Evolutionary conservation across 2,113 vertebrate genomes (phyloP), one percentile per base, ranked within the genome.

Genomic region (Leucopsar rothschildi): DNA sequence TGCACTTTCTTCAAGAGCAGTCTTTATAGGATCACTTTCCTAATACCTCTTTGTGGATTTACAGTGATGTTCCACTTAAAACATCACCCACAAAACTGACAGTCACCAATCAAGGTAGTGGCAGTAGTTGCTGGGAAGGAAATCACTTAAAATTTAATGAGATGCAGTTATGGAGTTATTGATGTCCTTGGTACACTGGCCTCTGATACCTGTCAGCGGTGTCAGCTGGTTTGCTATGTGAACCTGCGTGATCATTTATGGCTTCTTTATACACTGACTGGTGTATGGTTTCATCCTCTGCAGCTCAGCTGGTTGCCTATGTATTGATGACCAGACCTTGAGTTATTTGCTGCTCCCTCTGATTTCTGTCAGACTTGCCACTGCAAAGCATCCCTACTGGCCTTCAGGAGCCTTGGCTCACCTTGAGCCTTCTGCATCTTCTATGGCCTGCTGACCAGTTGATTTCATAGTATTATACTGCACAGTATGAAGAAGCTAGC

Each of bases 161-260:
- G n/a, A 17, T 60, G 37, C 22, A 5, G 2, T 47, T 80, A 8
- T 0, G 0, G 6, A 5, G 2, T 47, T 80, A 8, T 0, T 0
- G 6, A 21, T 65, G 20, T 60, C 55, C 27, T n/a, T 33, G 22
- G 31, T 80, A 8, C 14, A 1, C 9, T 9, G 49, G 42, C 17
- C 47, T 87, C 69, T 66, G 69, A 21, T 82, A 14, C 35, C 35
- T 60, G 35, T 82, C 35, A 39, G 6, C 71, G 22, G 23, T 12
- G 14, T 73, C 42, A 66, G 37, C 27, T 65, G 78, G 6, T 55
- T 94, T 87, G 73, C 53, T 23, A 12, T 11, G 29, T 52, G 59
- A 69, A 61, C 22, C 18, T 86, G 31, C 5, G 1, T n/a, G n/a
- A 37, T 78, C 13, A 8, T 61, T 56, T 49, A 10, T 45, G 47